Evolutionary conservation across 2,113 vertebrate genomes (phyloP).

Genomic region (Pycnonotus jocosus): DNA sequence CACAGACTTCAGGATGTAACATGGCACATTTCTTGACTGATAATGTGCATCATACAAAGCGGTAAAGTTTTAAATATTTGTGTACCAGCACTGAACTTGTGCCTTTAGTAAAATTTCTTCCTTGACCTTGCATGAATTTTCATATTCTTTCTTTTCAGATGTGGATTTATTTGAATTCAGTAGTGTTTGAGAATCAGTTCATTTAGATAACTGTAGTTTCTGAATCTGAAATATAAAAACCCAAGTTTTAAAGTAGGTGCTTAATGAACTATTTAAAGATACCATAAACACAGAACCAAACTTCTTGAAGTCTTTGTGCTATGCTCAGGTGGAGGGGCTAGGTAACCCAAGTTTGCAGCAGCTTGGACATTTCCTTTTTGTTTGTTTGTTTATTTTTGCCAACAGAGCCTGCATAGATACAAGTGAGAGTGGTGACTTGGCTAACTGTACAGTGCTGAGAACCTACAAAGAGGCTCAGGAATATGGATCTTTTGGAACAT

Average conservation of each 20-base stretch:
- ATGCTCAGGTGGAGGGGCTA: not conserved
- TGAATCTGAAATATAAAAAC: not conserved
- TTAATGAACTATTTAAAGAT: not conserved
- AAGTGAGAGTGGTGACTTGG: constrained; percentile 86
- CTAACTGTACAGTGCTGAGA: constrained; percentile 80
- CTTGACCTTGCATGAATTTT: not conserved
- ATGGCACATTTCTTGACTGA: not conserved
- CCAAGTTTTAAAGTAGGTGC: not conserved
- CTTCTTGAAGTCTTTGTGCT: not conserved
- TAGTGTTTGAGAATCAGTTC: not conserved
- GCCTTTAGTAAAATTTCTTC: not conserved
- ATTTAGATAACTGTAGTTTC: not conserved
- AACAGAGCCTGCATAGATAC: constrained; percentile 91
- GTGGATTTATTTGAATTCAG: not conserved
- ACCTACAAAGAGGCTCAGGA: constrained; percentile 91
- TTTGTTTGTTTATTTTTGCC: constrained; percentile 1
- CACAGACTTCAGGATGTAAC: not conserved
- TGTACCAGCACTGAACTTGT: not conserved
- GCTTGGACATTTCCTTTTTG: not conserved
- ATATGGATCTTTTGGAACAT: constrained; percentile 87
- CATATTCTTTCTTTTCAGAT: not conserved
- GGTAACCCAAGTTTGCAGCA: accelerated
- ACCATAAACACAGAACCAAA: not conserved
- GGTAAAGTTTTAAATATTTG: not conserved
- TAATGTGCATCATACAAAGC: not conserved